Base-by-base conservation (phyloP, 2,888 invertebrate genomes). In the Atrina japonica region DNA sequence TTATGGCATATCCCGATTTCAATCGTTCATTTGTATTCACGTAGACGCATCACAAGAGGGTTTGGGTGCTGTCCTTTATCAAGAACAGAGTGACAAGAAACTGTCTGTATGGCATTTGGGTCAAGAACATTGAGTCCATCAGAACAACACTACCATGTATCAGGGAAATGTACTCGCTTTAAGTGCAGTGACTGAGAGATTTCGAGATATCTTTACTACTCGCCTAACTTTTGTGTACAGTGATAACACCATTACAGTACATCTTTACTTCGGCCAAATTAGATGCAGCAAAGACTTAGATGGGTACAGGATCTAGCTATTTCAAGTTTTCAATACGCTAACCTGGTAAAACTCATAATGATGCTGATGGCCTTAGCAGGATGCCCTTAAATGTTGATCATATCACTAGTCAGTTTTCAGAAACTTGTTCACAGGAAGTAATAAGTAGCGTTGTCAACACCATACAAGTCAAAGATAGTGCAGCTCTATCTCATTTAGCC, bases 81-180 rank as follows among this genome's bases (percentile, higher is more conserved):
- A 70, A 41, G 27, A 14, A 7, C 52, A 69, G 14, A 23, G 23
- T n/a, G 9, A 11, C 6, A 75, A 73, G 3, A 61, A 49, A 35
- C 66, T 73, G 25, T 58, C 40, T 9, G 78, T 76, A 70, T 83
- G 2, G 80, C 76, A 0, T 81, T 73, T 43, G 70, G 66, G 1
- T 81, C 82, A 2, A 67, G 78, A 14, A 76, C 80, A 9, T 53
- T 78, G 14, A 69, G 61, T 16, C 69, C 73, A 27, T 61, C 80
- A 11, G 80, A 83, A 41, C 65, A 67, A 30, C 76, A 73, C 35
- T 83, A 81, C 40, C 68, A 74, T 43, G 41, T 66, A 66, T 70
- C 6, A 76, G 70, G 41, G 43, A 70, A 18, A 71, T 73, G 55
- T 71, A 75, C 29, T 40, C 71, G 16, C 11, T 43, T 73, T 2